A percentile compares a stretch with the other conserved stretches of the same genome.
Conservation (phyloP, 2,113 vertebrate species). For the Vulpes ferrilata region DNA sequence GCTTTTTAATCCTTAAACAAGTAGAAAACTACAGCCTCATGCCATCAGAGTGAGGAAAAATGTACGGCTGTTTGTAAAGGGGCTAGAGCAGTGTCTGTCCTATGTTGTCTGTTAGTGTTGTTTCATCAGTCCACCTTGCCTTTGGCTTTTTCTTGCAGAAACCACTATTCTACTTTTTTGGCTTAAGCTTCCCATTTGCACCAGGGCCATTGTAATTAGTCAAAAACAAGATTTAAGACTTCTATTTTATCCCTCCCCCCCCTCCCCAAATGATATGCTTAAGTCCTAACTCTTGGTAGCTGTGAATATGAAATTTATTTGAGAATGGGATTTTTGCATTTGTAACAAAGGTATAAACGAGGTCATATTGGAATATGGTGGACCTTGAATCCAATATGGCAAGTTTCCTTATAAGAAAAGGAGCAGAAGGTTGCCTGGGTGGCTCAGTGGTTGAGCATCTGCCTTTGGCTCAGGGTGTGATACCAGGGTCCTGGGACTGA, state of each 20-base stretch:
- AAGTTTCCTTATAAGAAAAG: not conserved
- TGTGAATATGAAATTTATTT: not conserved
- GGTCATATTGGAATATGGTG: not conserved
- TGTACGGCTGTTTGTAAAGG: not conserved
- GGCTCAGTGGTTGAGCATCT: too few species aligned
- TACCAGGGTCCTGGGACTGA: too few species aligned
- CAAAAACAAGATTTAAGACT: not conserved
- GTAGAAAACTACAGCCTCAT: not conserved
- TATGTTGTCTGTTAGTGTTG: not conserved
- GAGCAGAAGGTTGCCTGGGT: not conserved
- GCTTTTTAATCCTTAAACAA: not conserved
- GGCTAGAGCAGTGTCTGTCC: not conserved
- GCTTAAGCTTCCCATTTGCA: not conserved
- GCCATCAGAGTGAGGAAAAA: not conserved
- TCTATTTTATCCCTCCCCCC: not conserved
- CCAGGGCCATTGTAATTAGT: not conserved
- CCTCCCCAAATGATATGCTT: not conserved
- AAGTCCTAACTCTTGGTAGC: not conserved
- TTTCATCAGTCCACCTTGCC: not conserved
- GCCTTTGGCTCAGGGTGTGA: too few species aligned
- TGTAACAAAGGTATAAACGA: not conserved
- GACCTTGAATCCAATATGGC: not conserved
- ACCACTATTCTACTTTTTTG: not conserved
- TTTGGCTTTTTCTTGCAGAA: not conserved
- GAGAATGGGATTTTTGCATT: not conserved